These are phyloP conservation scores for Mormyrus lacerda DNA, from an alignment of 2,113 vertebrate species.

Conservation along the genomic window DNA sequence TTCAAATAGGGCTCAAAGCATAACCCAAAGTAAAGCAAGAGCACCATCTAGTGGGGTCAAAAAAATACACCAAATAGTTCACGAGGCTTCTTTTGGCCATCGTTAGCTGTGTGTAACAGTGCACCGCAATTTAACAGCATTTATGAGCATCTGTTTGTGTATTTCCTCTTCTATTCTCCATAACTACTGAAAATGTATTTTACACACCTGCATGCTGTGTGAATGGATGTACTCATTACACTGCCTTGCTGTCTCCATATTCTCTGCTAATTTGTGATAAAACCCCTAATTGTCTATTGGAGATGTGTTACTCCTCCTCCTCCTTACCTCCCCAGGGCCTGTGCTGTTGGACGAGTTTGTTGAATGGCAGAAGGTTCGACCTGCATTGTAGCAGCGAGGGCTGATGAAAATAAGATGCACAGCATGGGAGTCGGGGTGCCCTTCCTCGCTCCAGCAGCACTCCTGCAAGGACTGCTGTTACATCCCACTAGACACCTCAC, in stretches of 20 bases:
- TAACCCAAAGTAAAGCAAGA: not conserved
- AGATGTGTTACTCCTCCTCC: not conserved
- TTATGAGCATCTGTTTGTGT: not conserved
- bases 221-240: not conserved
- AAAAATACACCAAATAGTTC: not conserved
- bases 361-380: slow-evolving; percentile 84
- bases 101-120: slow-evolving; percentile 8
- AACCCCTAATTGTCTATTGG: not conserved
- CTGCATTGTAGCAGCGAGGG: slow-evolving; percentile 66
- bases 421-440: slow-evolving; percentile 3
- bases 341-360: slow-evolving; percentile 97
- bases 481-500: slow-evolving; percentile 17
- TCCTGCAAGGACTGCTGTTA: slow-evolving; percentile 23
- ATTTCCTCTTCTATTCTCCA: not conserved
- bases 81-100: not conserved
- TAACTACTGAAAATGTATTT: not conserved
- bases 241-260: not conserved
- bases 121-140: not conserved
- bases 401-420: slow-evolving; percentile 9
- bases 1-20: not conserved
- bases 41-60: not conserved
- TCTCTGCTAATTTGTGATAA: not conserved
- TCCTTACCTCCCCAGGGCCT: slow-evolving; percentile 66
- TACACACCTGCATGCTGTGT: not conserved
- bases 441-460: not conserved